A percentile compares a stretch with the other conserved stretches of the same genome.
These are phyloP conservation scores for Lasioglossum vierecki DNA, from an alignment of 2,888 invertebrate species.

Conservation along the genomic window DNA sequence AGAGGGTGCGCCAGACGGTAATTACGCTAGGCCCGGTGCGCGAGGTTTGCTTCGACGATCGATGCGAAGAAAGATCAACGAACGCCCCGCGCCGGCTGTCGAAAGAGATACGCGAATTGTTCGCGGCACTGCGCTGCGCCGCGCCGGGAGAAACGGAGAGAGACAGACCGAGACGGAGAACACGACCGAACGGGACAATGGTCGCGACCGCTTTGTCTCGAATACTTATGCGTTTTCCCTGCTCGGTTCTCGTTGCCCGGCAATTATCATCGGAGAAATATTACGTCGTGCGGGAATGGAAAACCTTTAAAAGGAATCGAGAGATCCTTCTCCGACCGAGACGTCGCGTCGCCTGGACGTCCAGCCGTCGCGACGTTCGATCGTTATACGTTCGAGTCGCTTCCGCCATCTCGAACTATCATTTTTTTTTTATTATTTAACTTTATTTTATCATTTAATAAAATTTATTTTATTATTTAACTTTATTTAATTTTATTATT, in stretches of 20 bases:
- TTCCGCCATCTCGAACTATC: neutral
- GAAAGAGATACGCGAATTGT: neutral
- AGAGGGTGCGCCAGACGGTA: slow-evolving; percentile 4
- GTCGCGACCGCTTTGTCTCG: slow-evolving; percentile 28
- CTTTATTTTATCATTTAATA: too few relatives aligned
- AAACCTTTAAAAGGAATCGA: slow-evolving; percentile 9
- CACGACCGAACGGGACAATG: slow-evolving; percentile 32
- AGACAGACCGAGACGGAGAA: neutral
- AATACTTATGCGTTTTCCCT: slow-evolving; percentile 25
- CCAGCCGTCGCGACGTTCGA: neutral
- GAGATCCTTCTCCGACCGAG: neutral
- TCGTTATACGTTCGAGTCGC: neutral
- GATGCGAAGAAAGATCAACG: slow-evolving; percentile 21
- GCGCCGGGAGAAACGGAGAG: neutral
- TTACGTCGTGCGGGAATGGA: slow-evolving; percentile 15
- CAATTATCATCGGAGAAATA: slow-evolving; percentile 23
- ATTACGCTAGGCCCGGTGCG: slow-evolving; percentile 8
- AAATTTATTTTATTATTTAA: too few relatives aligned
- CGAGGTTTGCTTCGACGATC: slow-evolving; percentile 23
- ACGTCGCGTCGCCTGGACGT: neutral
- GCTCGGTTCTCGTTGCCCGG: slow-evolving; percentile 20
- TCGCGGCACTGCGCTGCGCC: neutral
- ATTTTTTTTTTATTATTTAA: too few relatives aligned
- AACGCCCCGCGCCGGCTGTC: neutral
- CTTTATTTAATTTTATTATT: too few relatives aligned